Evolutionary conservation across 2,888 invertebrate species (phyloP).

Genomic region (Drosophila gaucha): DNA sequence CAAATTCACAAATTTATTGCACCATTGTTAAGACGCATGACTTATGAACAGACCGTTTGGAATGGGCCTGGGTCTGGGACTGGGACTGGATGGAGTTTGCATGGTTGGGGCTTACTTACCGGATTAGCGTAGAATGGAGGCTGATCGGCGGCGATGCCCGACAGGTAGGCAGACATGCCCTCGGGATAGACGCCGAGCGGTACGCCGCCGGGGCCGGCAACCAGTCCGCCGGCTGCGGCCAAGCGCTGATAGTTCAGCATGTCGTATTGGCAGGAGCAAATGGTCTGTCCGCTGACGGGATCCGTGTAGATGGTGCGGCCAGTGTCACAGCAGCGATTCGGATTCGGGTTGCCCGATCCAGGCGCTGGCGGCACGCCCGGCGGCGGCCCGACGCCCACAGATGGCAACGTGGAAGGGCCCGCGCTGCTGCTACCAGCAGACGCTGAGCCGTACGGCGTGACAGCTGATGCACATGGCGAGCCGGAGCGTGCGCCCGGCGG

Average conservation of each 20-base stretch:
- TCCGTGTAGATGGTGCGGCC: constrained; percentile 96
- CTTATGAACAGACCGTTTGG: constrained; percentile 63
- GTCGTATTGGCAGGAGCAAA: constrained; percentile 96
- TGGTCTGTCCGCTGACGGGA: constrained; percentile 94
- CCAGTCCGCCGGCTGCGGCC: constrained; percentile 85
- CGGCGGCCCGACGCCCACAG: constrained; percentile 58
- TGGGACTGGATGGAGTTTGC: constrained; percentile 4
- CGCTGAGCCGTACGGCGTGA: constrained; percentile 83
- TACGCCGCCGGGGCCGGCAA: constrained; percentile 87
- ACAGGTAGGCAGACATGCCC: constrained; percentile 94
- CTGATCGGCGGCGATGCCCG: constrained; percentile 93
- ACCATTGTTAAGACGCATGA: constrained; percentile 75
- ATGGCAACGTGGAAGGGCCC: constrained; percentile 73
- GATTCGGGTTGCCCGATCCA: constrained; percentile 79
- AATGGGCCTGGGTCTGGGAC: constrained; percentile 2
- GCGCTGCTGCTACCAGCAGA: constrained; percentile 63
- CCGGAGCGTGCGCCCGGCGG: constrained; percentile 86
- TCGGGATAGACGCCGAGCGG: constrained; percentile 93
- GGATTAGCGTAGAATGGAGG: constrained; percentile 93
- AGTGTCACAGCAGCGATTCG: constrained; percentile 93
- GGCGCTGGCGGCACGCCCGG: constrained; percentile 85
- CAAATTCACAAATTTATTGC: constrained; percentile 80
- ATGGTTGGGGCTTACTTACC: constrained; percentile 87
- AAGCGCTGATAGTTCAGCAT: constrained; percentile 92
- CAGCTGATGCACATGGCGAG: constrained; percentile 85